Conservation (phyloP, 2,113 vertebrate species). For the Rhabdomys dilectus region DNA sequence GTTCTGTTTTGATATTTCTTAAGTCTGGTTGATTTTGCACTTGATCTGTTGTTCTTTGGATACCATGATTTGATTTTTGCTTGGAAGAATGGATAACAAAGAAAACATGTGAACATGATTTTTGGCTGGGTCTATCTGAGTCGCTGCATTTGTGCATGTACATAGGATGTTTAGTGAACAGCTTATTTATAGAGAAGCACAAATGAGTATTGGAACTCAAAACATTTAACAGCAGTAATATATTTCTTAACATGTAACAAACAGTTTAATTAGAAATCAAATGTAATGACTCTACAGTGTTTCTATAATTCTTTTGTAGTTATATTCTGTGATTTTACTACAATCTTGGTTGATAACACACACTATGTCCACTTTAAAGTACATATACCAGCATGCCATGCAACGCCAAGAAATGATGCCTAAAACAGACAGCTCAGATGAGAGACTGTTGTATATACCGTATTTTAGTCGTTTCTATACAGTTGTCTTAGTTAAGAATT, state of each 20-base stretch:
- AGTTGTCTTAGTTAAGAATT: too few species aligned
- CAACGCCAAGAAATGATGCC: neutral
- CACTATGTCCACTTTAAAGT: neutral
- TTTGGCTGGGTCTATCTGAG: too few species aligned
- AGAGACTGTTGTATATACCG: too few species aligned
- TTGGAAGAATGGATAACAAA: neutral
- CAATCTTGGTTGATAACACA: neutral
- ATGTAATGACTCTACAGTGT: neutral
- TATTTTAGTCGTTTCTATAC: too few species aligned
- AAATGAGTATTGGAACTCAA: neutral
- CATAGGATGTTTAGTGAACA: neutral
- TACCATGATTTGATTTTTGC: neutral
- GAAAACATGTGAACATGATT: neutral
- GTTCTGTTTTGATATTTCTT: neutral
- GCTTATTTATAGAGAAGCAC: neutral
- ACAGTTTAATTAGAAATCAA: neutral
- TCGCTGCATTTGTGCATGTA: neutral
- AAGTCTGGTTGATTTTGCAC: neutral
- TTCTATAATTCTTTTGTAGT: neutral
- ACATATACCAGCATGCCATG: neutral
- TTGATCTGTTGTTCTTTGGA: neutral
- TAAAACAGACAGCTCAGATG: neutral
- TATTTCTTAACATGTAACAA: neutral
- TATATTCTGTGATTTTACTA: neutral
- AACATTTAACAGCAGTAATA: neutral